Evolutionary conservation across 2,888 invertebrate genomes (phyloP).

Genomic region (Nemoura dubitans): DNA sequence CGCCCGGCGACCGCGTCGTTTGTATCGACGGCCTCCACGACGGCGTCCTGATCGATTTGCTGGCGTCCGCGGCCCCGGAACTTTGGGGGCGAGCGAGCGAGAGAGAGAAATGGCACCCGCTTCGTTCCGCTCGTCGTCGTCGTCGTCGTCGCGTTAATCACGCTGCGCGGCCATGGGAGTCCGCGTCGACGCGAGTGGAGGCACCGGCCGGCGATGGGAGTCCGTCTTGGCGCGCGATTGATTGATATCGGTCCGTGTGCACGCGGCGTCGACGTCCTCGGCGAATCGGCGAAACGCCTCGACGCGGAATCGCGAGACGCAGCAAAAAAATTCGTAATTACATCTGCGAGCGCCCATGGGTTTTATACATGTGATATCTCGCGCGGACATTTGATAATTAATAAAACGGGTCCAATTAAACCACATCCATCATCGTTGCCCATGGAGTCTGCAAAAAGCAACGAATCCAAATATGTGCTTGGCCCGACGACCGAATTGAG

Average conservation of each 20-base stretch:
- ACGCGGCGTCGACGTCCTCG: background rate
- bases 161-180: too few species aligned
- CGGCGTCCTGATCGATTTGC: too few species aligned
- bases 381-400: background rate
- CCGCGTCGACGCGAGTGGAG: too few species aligned
- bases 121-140: background rate
- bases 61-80: too few species aligned
- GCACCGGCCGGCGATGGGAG: too few species aligned
- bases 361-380: background rate
- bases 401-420: constrained; percentile 2
- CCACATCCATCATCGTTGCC: background rate
- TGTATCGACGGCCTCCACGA: too few species aligned
- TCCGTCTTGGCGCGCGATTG: background rate
- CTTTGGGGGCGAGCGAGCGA: background rate
- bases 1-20: background rate
- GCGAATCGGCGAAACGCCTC: background rate
- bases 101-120: background rate
- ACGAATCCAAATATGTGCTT: background rate
- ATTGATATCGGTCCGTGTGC: background rate
- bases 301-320: background rate
- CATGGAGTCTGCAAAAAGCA: background rate
- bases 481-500: background rate
- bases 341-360: background rate
- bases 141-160: background rate
- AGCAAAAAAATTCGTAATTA: background rate